These are phyloP conservation scores for Vireo griseus DNA, from an alignment of 2,797 vertebrate genomes.

Conservation along the genomic window DNA sequence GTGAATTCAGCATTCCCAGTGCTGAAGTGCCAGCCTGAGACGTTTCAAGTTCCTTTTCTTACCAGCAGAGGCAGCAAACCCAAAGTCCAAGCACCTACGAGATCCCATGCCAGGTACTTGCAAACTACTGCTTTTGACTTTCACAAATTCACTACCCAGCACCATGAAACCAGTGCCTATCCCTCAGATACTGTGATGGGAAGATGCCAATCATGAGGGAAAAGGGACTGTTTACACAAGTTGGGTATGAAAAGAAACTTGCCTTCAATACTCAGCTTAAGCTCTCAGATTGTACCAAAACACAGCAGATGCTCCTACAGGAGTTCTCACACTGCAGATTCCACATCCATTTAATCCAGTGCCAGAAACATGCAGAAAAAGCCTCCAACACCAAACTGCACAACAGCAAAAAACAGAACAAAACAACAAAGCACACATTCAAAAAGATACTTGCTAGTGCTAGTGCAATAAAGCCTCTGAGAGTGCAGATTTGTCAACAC, in stretches of 20 bases:
- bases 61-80: background rate
- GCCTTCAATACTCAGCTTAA: background rate
- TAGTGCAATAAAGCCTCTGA: background rate
- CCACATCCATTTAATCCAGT: background rate
- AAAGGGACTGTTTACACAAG: background rate
- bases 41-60: background rate
- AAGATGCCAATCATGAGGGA: background rate
- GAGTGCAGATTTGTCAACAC: background rate
- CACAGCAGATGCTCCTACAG: background rate
- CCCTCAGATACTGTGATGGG: background rate
- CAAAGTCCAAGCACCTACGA: background rate
- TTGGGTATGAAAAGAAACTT: background rate
- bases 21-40: background rate
- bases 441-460: background rate
- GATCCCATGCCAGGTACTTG: background rate
- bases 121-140: background rate
- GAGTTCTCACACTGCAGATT: background rate
- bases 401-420: background rate
- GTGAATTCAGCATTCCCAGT: background rate
- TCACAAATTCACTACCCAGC: background rate
- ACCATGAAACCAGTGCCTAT: background rate
- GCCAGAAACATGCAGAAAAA: background rate
- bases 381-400: background rate
- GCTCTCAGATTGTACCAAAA: background rate
- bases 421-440: background rate